These are phyloP conservation scores for Speoplatyrhinus poulsoni DNA, from an alignment of 2,113 vertebrate species.

Conservation along the genomic window DNA sequence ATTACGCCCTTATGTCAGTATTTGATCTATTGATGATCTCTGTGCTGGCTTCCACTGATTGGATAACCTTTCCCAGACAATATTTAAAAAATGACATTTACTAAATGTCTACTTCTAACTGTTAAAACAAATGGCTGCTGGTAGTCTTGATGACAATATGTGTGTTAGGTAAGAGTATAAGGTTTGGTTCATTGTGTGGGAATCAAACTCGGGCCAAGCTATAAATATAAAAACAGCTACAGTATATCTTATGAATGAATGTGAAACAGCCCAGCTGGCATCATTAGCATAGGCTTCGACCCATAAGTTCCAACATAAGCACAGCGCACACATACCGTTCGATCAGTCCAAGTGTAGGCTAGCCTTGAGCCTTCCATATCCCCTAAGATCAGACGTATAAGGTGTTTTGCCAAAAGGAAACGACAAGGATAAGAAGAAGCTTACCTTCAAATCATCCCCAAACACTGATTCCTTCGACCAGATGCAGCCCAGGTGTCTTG, in stretches of 20 bases:
- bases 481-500: slow-evolving; percentile 5
- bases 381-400: slow-evolving; percentile 39
- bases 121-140: no score
- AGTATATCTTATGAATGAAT: not conserved
- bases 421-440: slow-evolving; percentile 32
- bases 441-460: slow-evolving; percentile 40
- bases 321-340: not conserved
- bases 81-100: no score
- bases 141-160: no score
- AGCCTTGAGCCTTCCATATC: slow-evolving; percentile 40
- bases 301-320: slow-evolving; percentile 15
- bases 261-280: not conserved
- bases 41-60: no score
- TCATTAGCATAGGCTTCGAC: slow-evolving; percentile 6
- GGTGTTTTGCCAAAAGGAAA: slow-evolving; percentile 35
- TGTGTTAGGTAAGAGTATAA: no score
- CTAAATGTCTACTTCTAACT: no score
- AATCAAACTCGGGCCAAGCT: no score
- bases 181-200: no score
- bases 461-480: slow-evolving; percentile 19
- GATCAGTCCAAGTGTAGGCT: not conserved
- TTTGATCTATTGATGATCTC: no score
- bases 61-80: no score
- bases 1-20: no score
- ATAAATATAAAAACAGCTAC: not conserved